Conservation (phyloP, 2,113 vertebrate genomes). For the Nansenia antarctica region DNA sequence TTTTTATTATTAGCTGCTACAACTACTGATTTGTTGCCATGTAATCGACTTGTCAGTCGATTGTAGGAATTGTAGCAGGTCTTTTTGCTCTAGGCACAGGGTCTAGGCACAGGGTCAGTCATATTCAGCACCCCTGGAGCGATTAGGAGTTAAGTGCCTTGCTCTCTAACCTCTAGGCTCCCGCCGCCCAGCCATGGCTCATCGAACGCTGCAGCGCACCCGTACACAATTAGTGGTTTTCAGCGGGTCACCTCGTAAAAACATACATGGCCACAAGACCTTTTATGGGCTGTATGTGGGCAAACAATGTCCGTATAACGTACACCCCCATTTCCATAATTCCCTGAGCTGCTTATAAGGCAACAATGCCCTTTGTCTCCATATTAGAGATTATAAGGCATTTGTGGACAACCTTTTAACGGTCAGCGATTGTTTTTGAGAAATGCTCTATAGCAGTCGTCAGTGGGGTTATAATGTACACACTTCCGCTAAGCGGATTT, state of each 20-base stretch:
- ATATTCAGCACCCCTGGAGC: too few relatives aligned
- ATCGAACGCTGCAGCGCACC: background rate
- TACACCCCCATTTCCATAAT: conserved; percentile 2
- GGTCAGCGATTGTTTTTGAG: conserved; percentile 1
- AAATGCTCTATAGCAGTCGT: background rate
- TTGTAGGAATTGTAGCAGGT: too few relatives aligned
- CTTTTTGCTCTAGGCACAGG: too few relatives aligned
- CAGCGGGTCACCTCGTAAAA: too few relatives aligned
- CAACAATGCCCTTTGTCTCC: conserved; percentile 66
- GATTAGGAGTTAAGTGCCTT: too few relatives aligned
- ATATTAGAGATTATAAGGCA: conserved; percentile 51
- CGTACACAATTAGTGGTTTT: background rate
- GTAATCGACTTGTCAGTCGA: too few relatives aligned
- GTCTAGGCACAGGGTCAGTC: too few relatives aligned
- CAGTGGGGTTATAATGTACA: background rate
- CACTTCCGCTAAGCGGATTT: background rate
- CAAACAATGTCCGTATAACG: conserved; percentile 2
- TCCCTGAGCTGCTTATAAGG: conserved; percentile 57
- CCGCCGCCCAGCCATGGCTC: background rate
- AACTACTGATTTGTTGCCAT: too few relatives aligned
- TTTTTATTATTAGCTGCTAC: too few relatives aligned
- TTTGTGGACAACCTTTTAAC: conserved; percentile 52
- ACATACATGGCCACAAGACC: background rate
- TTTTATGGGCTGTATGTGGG: background rate
- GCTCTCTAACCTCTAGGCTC: too few relatives aligned